A percentile compares a stretch with the other conserved stretches of the same genome.
Conservation (phyloP, 1,140 invertebrate genomes). For the Amyelois transitella region DNA sequence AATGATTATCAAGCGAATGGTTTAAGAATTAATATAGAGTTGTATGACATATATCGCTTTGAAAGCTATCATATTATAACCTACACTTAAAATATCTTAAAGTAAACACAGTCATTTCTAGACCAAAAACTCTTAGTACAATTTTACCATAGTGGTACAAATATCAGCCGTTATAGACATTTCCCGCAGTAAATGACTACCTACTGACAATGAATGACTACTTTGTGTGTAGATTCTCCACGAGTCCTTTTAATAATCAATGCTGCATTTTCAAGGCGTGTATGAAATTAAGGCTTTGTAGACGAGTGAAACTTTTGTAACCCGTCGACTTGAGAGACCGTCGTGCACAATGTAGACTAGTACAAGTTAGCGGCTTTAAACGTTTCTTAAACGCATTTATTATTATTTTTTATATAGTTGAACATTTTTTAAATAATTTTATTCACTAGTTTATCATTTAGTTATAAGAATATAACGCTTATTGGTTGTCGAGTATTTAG, state of each 20-base stretch:
- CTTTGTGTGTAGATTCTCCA: too few relatives aligned
- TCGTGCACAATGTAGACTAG: not conserved
- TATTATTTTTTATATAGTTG: slow-evolving; percentile 6
- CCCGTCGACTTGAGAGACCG: not conserved
- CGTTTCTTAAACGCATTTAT: slow-evolving; percentile 14
- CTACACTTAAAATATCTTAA: too few relatives aligned
- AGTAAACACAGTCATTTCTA: too few relatives aligned
- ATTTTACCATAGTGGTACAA: too few relatives aligned
- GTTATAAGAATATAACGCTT: not conserved
- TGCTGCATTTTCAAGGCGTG: too few relatives aligned
- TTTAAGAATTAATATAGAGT: slow-evolving; percentile 3
- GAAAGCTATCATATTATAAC: slow-evolving; percentile 7
- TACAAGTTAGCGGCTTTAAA: slow-evolving; percentile 12
- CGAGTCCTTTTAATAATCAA: too few relatives aligned
- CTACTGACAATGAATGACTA: too few relatives aligned
- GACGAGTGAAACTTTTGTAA: too few relatives aligned
- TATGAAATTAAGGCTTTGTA: not conserved
- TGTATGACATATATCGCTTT: slow-evolving; percentile 9
- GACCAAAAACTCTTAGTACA: too few relatives aligned
- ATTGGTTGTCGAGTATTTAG: not conserved
- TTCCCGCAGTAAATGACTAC: too few relatives aligned
- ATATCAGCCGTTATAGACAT: too few relatives aligned
- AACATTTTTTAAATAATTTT: slow-evolving; percentile 6
- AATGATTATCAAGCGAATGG: slow-evolving; percentile 7
- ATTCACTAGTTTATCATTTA: not conserved